Conservation (phyloP, 2,888 invertebrate genomes). For the Opisthograptis luteolata region DNA sequence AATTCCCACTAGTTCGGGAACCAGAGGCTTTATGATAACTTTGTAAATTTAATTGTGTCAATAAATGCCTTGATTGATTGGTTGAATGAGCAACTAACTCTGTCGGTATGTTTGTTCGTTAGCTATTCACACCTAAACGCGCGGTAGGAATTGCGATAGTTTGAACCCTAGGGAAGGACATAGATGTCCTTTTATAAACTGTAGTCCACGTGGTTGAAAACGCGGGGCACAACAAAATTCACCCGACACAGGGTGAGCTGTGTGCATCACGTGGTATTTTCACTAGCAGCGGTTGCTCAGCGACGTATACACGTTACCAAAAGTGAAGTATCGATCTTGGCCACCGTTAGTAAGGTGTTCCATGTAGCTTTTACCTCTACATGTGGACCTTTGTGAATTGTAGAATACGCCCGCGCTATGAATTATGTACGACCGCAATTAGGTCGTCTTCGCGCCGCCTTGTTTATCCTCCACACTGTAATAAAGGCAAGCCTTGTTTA, state of each 20-base stretch:
- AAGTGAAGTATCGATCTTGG: conserved; percentile 32
- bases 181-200: no score
- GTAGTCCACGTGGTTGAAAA: no score
- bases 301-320: conserved; percentile 36
- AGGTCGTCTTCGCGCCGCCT: conserved; percentile 53
- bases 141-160: no score
- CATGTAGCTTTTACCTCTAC: conserved; percentile 11
- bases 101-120: no score
- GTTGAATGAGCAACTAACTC: no score
- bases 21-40: no score
- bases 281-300: conserved; percentile 42
- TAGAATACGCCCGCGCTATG: conserved; percentile 41
- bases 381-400: conserved; percentile 31
- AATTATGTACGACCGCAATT: conserved; percentile 65
- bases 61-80: no score
- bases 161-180: no score
- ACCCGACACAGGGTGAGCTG: background rate
- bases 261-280: conserved; percentile 17
- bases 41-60: no score
- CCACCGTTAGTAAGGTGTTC: conserved; percentile 2
- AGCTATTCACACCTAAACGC: no score
- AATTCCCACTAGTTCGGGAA: no score
- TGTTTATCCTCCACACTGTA: conserved; percentile 29
- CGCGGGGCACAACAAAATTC: background rate
- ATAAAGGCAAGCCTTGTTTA: conserved; percentile 23